phyloP scores from a whole-genome alignment of 2,888 invertebrate genomes.

The Willowsia nigromaculata region DNA sequence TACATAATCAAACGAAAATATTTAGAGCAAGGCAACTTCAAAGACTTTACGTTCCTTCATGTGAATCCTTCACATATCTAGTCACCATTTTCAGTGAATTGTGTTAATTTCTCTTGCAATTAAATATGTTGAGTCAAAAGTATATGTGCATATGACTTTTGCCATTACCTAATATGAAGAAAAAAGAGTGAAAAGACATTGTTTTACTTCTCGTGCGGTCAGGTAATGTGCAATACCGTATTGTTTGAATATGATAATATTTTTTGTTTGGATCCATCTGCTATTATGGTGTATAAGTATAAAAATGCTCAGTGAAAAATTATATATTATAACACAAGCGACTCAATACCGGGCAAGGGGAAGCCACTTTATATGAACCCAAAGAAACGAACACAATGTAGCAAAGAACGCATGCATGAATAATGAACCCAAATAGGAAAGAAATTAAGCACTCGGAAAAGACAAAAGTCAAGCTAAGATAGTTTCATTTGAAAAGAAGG shows the following conservation, averaged over 20 bases:
- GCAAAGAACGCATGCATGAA: constrained; percentile 43
- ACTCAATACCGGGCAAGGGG: neutral
- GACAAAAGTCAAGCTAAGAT: constrained; percentile 64
- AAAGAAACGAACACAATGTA: neutral
- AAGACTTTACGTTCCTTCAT: too few species aligned
- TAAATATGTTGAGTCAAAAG: neutral
- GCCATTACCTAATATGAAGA: neutral
- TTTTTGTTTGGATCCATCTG: too few species aligned
- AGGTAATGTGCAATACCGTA: too few species aligned
- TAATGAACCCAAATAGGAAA: constrained; percentile 64
- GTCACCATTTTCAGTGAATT: neutral
- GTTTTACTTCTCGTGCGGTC: neutral
- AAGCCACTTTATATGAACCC: neutral
- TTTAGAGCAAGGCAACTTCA: too few species aligned
- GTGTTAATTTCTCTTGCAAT: neutral
- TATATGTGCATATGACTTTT: neutral
- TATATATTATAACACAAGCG: neutral
- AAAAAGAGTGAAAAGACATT: neutral
- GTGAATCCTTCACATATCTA: too few species aligned
- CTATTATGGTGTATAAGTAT: neutral
- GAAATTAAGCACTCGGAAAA: constrained; percentile 57
- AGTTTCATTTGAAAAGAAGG: constrained; percentile 35
- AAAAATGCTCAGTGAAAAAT: neutral
- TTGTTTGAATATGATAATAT: too few species aligned
- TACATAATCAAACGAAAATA: constrained; percentile 4